Conservation (phyloP, 2,888 invertebrate species). For the Acleris literana region DNA sequence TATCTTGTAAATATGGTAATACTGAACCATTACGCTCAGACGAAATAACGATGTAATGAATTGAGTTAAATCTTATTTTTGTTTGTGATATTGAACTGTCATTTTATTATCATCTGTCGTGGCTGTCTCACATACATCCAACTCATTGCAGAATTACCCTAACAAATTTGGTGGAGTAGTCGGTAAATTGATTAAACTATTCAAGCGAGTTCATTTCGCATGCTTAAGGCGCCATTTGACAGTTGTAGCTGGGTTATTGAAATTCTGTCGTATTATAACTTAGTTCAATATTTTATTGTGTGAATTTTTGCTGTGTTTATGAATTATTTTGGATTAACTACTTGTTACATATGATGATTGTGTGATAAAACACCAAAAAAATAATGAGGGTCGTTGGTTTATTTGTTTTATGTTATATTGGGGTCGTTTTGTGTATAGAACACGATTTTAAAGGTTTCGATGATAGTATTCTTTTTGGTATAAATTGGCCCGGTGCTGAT, state of each 20-base stretch:
- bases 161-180: constrained; percentile 39
- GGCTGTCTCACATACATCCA: constrained; percentile 71
- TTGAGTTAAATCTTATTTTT: neutral
- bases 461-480: constrained; percentile 90
- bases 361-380: constrained; percentile 32
- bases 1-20: too few species aligned
- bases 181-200: neutral
- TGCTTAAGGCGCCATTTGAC: neutral
- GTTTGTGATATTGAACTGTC: constrained; percentile 2
- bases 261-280: constrained; percentile 20
- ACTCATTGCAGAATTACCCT: constrained; percentile 52
- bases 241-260: neutral
- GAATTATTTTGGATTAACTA: constrained; percentile 6
- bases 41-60: neutral
- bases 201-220: neutral
- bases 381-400: constrained; percentile 60
- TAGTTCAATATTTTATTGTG: constrained; percentile 21
- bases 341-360: constrained; percentile 43
- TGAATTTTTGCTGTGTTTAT: constrained; percentile 30
- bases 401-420: constrained; percentile 52
- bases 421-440: constrained; percentile 59
- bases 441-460: constrained; percentile 91
- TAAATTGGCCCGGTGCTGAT: constrained; percentile 88
- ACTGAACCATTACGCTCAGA: neutral
- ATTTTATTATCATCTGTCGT: constrained; percentile 37